phyloP scores from a whole-genome alignment of 2,113 vertebrate genomes.

The Gasterosteus aculeatus region DNA sequence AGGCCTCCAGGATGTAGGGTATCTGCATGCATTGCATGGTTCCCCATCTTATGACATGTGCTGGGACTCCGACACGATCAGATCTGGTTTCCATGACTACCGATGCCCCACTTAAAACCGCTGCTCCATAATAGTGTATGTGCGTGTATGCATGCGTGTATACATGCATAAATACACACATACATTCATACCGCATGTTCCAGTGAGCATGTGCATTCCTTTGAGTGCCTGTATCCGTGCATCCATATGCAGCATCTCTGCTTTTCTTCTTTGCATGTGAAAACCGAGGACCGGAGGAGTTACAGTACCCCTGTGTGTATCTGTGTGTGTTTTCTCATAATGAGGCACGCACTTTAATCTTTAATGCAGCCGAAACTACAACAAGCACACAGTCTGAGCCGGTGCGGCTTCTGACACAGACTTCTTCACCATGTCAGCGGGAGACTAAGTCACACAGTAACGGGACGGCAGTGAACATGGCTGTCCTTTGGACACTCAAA shows the following conservation, averaged over 20 bases:
- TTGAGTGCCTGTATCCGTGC: background rate
- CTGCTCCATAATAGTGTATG: slow-evolving; percentile 48
- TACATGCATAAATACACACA: slow-evolving; percentile 19
- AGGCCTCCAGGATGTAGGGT: slow-evolving; percentile 24
- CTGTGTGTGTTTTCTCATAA: slow-evolving; percentile 36
- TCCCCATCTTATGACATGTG: slow-evolving; percentile 74
- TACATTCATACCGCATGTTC: slow-evolving; percentile 15
- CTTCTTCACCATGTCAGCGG: slow-evolving; percentile 55
- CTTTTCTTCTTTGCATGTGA: slow-evolving; percentile 6
- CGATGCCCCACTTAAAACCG: slow-evolving; percentile 77
- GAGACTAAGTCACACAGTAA: slow-evolving; percentile 51
- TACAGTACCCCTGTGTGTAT: slow-evolving; percentile 6
- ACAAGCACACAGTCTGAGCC: slow-evolving; percentile 62
- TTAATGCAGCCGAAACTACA: slow-evolving; percentile 72
- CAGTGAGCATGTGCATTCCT: slow-evolving; percentile 19
- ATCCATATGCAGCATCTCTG: slow-evolving; percentile 18
- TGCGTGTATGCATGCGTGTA: slow-evolving; percentile 38
- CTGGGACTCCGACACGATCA: slow-evolving; percentile 69
- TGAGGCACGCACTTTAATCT: slow-evolving; percentile 69
- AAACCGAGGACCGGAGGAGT: slow-evolving; percentile 47
- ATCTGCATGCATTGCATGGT: slow-evolving; percentile 30
- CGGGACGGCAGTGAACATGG: slow-evolving; percentile 42
- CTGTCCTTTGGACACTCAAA: slow-evolving; percentile 10
- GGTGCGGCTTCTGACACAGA: slow-evolving; percentile 53
- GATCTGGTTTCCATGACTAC: slow-evolving; percentile 80